Percentiles rank a stretch among this genome's conserved stretches.
Conservation (phyloP, 2,113 vertebrate genomes). For the Phyllopteryx taeniolatus region DNA sequence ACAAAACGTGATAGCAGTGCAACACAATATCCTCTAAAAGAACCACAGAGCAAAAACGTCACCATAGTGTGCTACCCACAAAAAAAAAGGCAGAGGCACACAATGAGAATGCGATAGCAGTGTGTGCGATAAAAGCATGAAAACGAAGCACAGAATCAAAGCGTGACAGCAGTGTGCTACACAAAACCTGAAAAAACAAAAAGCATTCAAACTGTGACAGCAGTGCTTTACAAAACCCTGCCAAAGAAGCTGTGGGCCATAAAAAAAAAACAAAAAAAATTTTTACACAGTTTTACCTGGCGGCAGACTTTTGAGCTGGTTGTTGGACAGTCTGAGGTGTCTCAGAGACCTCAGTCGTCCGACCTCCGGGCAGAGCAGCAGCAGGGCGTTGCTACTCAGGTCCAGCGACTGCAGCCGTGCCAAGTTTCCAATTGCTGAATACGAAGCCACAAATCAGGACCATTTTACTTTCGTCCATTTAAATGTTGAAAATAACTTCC, state of each 20-base stretch:
- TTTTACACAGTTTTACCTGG: constrained; percentile 55
- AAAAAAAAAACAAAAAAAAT: not conserved
- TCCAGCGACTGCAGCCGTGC: constrained; percentile 91
- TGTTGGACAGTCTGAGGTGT: constrained; percentile 89
- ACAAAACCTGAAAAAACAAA: too few species aligned
- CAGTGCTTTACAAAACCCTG: too few species aligned
- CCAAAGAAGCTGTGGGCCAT: too few species aligned
- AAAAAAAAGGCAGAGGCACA: too few species aligned
- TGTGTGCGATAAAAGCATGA: not conserved
- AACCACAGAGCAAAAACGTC: too few species aligned
- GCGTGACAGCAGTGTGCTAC: too few species aligned
- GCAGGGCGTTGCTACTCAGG: constrained; percentile 91
- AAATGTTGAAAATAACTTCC: not conserved
- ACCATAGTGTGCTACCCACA: too few species aligned
- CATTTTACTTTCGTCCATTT: too few species aligned
- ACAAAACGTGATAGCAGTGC: too few species aligned
- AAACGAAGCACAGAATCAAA: not conserved
- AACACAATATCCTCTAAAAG: too few species aligned
- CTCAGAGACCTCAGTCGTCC: constrained; percentile 87
- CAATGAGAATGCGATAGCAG: too few species aligned
- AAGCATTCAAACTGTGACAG: too few species aligned
- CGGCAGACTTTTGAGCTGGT: constrained; percentile 86
- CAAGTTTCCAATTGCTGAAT: constrained; percentile 86
- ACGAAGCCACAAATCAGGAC: constrained; percentile 13
- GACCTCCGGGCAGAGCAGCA: constrained; percentile 90